Percentiles rank a stretch among this genome's conserved stretches.
phyloP scores from a whole-genome alignment of 2,113 vertebrate genomes.

The Damaliscus lunatus region DNA sequence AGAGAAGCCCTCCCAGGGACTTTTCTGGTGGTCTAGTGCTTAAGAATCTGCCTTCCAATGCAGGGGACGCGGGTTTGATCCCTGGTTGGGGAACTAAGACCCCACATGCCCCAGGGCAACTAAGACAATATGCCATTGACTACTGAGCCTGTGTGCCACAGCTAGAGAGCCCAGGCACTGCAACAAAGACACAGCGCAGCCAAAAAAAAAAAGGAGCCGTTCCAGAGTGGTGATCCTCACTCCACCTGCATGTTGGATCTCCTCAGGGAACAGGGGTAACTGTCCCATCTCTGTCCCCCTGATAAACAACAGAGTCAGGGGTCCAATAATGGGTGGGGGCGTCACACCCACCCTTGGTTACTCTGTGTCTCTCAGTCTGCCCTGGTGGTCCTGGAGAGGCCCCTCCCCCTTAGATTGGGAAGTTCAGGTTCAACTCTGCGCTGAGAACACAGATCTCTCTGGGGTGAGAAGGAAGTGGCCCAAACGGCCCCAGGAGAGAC shows the following conservation, averaged over 20 bases:
- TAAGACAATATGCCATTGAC: fast-evolving
- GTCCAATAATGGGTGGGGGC: fast-evolving
- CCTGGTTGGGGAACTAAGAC: not conserved
- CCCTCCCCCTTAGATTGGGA: not conserved
- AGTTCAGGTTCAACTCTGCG: not conserved
- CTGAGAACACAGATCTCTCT: not conserved
- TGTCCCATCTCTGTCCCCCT: not conserved
- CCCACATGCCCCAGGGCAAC: not conserved
- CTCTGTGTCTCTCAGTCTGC: not conserved
- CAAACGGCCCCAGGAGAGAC: not conserved
- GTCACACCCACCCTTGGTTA: not conserved
- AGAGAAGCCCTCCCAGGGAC: not conserved
- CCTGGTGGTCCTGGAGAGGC: not conserved
- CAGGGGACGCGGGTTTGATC: not conserved
- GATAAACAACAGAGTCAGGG: not conserved
- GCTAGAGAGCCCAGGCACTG: not conserved
- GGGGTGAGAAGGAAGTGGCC: not conserved
- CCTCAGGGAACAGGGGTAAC: not conserved
- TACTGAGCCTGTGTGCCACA: not conserved
- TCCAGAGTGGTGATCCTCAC: not conserved
- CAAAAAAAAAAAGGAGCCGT: not conserved
- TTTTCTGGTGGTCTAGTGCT: not conserved
- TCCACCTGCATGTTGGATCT: not conserved
- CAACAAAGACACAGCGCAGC: not conserved
- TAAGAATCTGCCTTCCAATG: not conserved